phyloP scores from a whole-genome alignment of 2,113 vertebrate species.

The Zapornia atra region DNA sequence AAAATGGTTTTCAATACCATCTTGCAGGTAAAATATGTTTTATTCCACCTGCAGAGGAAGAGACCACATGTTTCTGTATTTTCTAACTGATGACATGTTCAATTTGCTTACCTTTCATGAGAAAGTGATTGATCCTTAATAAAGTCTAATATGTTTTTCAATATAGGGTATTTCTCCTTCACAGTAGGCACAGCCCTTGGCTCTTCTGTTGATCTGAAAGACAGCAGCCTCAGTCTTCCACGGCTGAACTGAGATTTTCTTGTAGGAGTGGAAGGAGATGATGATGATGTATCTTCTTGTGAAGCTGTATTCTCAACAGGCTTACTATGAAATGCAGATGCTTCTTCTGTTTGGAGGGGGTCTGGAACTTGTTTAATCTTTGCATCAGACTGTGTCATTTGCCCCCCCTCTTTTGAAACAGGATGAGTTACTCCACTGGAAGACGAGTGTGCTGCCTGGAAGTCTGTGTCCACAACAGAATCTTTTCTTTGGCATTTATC shows the following conservation, averaged over 20 bases:
- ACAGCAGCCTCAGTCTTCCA: slow-evolving; percentile 91
- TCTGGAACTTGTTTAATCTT: slow-evolving; percentile 10
- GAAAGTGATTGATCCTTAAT: slow-evolving; percentile 90
- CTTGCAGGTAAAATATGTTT: neutral
- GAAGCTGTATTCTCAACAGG: slow-evolving; percentile 73
- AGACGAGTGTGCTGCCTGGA: slow-evolving; percentile 73
- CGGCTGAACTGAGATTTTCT: slow-evolving; percentile 85
- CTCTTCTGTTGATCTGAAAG: slow-evolving; percentile 91
- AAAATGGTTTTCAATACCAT: neutral
- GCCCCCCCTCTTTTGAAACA: neutral
- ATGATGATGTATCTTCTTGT: slow-evolving; percentile 76
- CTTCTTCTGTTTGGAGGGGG: slow-evolving; percentile 13
- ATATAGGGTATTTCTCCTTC: slow-evolving; percentile 88
- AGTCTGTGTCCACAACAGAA: slow-evolving; percentile 80
- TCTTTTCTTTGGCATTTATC: slow-evolving; percentile 59
- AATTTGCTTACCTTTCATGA: slow-evolving; percentile 81
- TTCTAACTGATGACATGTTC: neutral
- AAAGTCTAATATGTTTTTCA: slow-evolving; percentile 89
- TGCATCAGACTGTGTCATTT: neutral
- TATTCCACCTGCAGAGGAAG: neutral
- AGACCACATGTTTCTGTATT: neutral
- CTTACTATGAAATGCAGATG: slow-evolving; percentile 27
- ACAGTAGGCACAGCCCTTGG: slow-evolving; percentile 79
- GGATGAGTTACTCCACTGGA: slow-evolving; percentile 4
- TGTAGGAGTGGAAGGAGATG: slow-evolving; percentile 84